Evolutionary conservation across 1,140 invertebrate species (phyloP).

Genomic region (Micrasema minimum): DNA sequence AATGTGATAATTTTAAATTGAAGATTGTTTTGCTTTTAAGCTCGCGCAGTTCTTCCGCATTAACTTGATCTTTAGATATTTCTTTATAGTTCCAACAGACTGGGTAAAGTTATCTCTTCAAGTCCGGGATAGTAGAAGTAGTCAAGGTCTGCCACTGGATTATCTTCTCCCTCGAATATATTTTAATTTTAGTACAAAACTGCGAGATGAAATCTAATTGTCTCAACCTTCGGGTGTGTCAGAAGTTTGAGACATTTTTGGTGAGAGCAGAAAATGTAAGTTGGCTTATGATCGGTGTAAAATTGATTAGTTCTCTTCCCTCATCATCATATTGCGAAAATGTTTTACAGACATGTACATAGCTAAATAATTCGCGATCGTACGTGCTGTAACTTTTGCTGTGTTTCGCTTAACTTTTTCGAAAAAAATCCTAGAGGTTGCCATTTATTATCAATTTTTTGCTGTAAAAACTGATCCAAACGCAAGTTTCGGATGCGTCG

Average conservation of each 20-base stretch:
- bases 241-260: constrained; percentile 54
- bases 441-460: constrained; percentile 43
- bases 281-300: constrained; percentile 61
- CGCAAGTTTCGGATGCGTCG: constrained; percentile 55
- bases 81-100: not conserved
- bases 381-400: constrained; percentile 59
- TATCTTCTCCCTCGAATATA: constrained; percentile 32
- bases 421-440: no score
- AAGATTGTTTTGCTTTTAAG: not conserved
- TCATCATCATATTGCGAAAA: no score
- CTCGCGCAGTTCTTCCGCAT: not conserved
- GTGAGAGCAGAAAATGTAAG: constrained; percentile 56
- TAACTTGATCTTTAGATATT: not conserved
- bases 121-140: not conserved
- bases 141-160: no score
- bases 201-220: no score
- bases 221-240: constrained; percentile 51
- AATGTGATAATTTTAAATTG: not conserved
- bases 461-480: constrained; percentile 56
- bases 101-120: not conserved
- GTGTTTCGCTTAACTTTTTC: constrained; percentile 54
- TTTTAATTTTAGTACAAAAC: constrained; percentile 15
- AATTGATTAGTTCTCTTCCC: constrained; percentile 57
- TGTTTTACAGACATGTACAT: no score
- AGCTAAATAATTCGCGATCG: constrained; percentile 61